Percentiles rank a stretch among this genome's conserved stretches.
These are phyloP conservation scores for Acanthopleura granulata DNA, from an alignment of 2,888 invertebrate genomes.

Conservation along the genomic window DNA sequence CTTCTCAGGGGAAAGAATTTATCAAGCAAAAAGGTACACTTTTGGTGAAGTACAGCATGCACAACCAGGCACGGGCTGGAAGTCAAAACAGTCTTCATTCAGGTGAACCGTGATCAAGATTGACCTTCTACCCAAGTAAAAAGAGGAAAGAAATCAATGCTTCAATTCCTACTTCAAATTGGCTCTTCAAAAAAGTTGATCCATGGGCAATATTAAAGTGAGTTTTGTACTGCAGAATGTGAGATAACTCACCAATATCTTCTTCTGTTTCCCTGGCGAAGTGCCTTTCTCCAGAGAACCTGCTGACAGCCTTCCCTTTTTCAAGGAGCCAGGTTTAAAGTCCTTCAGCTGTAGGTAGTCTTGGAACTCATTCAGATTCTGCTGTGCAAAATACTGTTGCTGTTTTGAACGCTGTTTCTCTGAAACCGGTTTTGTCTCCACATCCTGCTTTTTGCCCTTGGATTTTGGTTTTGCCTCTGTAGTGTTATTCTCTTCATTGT, in stretches of 20 bases:
- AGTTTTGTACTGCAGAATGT: neutral
- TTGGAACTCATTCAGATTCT: slow-evolving; percentile 48
- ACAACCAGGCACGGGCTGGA: too few relatives aligned
- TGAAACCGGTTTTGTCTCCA: slow-evolving; percentile 28
- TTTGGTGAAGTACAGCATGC: too few relatives aligned
- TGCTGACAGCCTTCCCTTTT: neutral
- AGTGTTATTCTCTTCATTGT: slow-evolving; percentile 9
- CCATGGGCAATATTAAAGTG: too few relatives aligned
- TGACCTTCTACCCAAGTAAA: too few relatives aligned
- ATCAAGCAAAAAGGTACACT: too few relatives aligned
- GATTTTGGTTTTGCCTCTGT: slow-evolving; percentile 17
- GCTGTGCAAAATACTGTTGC: slow-evolving; percentile 48
- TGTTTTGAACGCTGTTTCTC: slow-evolving; percentile 48
- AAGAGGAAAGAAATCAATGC: too few relatives aligned
- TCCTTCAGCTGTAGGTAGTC: slow-evolving; percentile 46
- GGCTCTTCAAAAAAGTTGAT: too few relatives aligned
- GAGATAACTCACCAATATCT: slow-evolving; percentile 38
- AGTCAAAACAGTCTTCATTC: too few relatives aligned
- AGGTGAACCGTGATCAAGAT: too few relatives aligned
- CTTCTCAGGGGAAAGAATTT: too few relatives aligned
- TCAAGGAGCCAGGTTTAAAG: slow-evolving; percentile 11
- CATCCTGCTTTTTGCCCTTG: neutral
- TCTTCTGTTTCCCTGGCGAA: neutral
- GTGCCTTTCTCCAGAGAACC: neutral
- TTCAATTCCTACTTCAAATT: too few relatives aligned